phyloP scores from a whole-genome alignment of 2,888 invertebrate species.

The Melinaea menophilus region DNA sequence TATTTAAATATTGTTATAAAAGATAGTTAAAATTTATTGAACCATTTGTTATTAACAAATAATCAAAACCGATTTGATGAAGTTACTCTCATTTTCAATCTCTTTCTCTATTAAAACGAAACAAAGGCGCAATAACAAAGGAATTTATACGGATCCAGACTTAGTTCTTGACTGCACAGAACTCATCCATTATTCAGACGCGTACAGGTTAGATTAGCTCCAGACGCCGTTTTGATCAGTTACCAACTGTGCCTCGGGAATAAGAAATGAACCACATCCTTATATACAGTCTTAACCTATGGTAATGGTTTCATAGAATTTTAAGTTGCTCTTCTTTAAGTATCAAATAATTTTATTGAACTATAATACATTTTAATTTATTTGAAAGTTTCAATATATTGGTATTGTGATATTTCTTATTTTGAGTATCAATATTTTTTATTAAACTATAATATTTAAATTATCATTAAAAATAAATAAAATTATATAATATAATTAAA shows the following conservation, averaged over 20 bases:
- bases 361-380: no score
- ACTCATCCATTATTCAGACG: slow-evolving; percentile 32
- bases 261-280: not conserved
- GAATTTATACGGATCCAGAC: slow-evolving; percentile 17
- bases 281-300: not conserved
- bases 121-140: slow-evolving; percentile 5
- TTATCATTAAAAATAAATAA: no score
- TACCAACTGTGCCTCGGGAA: slow-evolving; percentile 9
- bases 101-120: slow-evolving; percentile 2
- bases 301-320: no score
- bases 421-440: no score
- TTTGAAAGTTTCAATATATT: no score
- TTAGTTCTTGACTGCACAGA: slow-evolving; percentile 16
- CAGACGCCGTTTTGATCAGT: slow-evolving; percentile 28
- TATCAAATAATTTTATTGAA: no score
- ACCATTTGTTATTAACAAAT: not conserved
- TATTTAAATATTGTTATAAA: no score
- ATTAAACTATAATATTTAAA: no score
- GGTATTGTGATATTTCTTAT: no score
- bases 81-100: not conserved
- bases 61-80: not conserved
- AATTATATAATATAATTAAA: no score
- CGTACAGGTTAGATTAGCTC: slow-evolving; percentile 26
- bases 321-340: no score
- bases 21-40: not conserved